Evolutionary conservation across 2,888 invertebrate genomes (phyloP).

Genomic region (Leptogaster cylindrica): DNA sequence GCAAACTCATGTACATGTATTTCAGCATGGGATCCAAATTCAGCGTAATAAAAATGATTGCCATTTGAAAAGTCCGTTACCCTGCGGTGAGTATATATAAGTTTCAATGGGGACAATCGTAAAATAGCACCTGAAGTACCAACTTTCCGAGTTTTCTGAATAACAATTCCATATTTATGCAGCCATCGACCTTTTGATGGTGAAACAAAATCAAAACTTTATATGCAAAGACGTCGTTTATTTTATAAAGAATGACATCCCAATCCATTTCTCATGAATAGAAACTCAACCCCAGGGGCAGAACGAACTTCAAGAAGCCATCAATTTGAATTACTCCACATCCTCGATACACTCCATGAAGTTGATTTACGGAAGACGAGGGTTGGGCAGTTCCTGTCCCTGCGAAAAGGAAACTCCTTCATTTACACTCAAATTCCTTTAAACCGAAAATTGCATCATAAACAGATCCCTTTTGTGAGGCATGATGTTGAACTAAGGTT

Average conservation of each 20-base stretch:
- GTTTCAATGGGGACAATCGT: constrained; percentile 8
- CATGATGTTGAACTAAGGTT: constrained; percentile 30
- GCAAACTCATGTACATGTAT: too few relatives aligned
- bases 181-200: constrained; percentile 26
- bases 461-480: constrained; percentile 33
- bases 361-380: constrained; percentile 3
- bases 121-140: constrained; percentile 37
- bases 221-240: constrained; percentile 38
- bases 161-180: constrained; percentile 30
- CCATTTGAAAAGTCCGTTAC: neutral
- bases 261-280: constrained; percentile 36
- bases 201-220: constrained; percentile 31
- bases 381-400: neutral
- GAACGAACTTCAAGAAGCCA: constrained; percentile 33
- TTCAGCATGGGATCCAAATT: too few relatives aligned
- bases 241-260: constrained; percentile 33
- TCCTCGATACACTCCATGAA: constrained; percentile 33
- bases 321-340: constrained; percentile 40
- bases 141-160: constrained; percentile 24
- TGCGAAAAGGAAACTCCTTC: neutral
- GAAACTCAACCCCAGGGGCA: constrained; percentile 13
- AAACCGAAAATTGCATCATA: constrained; percentile 39
- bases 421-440: constrained; percentile 40
- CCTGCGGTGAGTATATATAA: neutral
- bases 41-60: constrained; percentile 22